A percentile compares a stretch with the other conserved stretches of the same genome.
Evolutionary conservation across 2,113 vertebrate genomes (phyloP).

Genomic region (Platysteira castanea): DNA sequence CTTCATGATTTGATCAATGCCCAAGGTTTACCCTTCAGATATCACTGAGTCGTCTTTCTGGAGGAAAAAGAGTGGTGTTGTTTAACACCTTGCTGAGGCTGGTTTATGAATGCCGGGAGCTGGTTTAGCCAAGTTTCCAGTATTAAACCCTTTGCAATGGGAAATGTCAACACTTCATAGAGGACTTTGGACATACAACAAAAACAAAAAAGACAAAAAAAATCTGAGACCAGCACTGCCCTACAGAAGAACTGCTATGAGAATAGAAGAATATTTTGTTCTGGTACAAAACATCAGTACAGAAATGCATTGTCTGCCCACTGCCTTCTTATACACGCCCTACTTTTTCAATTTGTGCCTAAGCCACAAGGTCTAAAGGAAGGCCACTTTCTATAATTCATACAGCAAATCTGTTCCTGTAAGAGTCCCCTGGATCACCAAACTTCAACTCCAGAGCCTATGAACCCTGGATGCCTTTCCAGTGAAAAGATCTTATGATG

Average conservation of each 20-base stretch:
- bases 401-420: background rate
- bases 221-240: background rate
- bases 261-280: background rate
- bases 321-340: accelerated
- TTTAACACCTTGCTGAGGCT: background rate
- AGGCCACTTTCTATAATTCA: background rate
- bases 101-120: background rate
- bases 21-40: background rate
- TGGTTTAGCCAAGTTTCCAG: background rate
- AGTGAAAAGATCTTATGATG: background rate
- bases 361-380: background rate
- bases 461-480: background rate
- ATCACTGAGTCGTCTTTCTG: accelerated
- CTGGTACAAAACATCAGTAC: background rate
- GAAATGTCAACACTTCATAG: background rate
- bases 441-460: background rate
- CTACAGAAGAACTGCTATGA: background rate
- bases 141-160: background rate
- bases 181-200: background rate
- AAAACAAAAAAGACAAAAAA: background rate
- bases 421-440: background rate
- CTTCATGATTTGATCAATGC: background rate
- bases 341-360: background rate
- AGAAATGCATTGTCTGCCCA: background rate
- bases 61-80: background rate